Evolutionary conservation across 2,113 vertebrate species (phyloP), one percentile per base, ranked within the genome.

Genomic region (Melanocharis versteri): DNA sequence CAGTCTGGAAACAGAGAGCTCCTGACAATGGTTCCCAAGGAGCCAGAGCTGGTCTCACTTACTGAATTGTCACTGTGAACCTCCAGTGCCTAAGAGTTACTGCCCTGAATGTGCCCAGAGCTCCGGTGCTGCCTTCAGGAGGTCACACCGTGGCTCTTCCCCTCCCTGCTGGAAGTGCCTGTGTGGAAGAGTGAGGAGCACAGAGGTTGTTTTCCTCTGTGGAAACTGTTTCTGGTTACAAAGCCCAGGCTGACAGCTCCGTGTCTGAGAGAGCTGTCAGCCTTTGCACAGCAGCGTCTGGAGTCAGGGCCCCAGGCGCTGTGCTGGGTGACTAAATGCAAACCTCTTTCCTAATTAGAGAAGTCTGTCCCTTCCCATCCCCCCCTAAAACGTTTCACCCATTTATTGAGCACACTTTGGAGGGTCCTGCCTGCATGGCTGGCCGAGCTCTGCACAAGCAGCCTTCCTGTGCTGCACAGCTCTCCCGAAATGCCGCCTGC

Each of bases 241-340:
- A 83, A 80, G 97, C 61, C 79, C 88, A 42, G 95, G 93, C 93
- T 96, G 94, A 95, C 96, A 96, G 92, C 93, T 86, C 13, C 6
- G 24, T 83, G 89, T 96, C 91, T 87, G 94, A 91, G 75, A n/a
- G 92, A 88, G 89, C 93, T 91, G 96, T 97, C 96, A 96, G 96
- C 93, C 82, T 90, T 42, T 83, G 92, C 82, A 8, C 85, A 53
- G 94, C 94, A 35, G 82, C 21, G 95, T 95, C 96, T 96, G 94
- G 93, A 96, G 89, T 94, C 87, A 90, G 48, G 57, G 89, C 95
- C 95, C 85, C 92, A 84, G 92, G 96, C 91, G 1, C 83, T 95
- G 3, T 37, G 10, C 60, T 65, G 93, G 85, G 95, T 96, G 96
- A 97, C 91, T 95, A 92, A 96, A 83, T 86, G 92, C 93, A 95